These are phyloP conservation scores for Tachypleus tridentatus DNA, from an alignment of 1,140 invertebrate genomes.

Conservation along the genomic window DNA sequence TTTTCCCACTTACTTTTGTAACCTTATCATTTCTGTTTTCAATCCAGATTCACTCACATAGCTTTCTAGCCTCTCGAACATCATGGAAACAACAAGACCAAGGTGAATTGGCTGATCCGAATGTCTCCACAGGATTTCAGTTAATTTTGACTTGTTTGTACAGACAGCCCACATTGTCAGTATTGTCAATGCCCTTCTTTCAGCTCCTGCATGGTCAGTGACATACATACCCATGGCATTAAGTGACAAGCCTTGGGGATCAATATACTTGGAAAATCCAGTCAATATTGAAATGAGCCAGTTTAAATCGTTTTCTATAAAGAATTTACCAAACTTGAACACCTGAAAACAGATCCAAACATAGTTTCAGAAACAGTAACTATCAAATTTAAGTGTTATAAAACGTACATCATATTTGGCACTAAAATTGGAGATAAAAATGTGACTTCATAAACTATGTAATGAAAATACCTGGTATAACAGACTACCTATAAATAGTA, in stretches of 20 bases:
- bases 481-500: too few relatives aligned
- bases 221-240: conserved; percentile 28
- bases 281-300: conserved; percentile 25
- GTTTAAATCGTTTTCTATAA: conserved; percentile 21
- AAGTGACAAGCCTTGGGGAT: conserved; percentile 31
- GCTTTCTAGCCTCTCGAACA: conserved; percentile 23
- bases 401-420: too few relatives aligned
- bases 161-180: conserved; percentile 32
- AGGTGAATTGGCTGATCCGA: conserved; percentile 36
- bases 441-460: too few relatives aligned
- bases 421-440: too few relatives aligned
- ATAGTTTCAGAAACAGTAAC: too few relatives aligned
- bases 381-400: too few relatives aligned
- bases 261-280: conserved; percentile 30
- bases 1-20: conserved; percentile 13
- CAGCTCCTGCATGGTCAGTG: conserved; percentile 27
- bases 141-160: conserved; percentile 26
- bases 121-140: conserved; percentile 34
- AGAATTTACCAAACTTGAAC: conserved; percentile 15
- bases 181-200: conserved; percentile 27
- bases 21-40: conserved; percentile 23
- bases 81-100: conserved; percentile 30
- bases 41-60: conserved; percentile 24
- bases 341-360: background rate
- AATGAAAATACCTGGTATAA: too few relatives aligned